These are phyloP conservation scores for Orientallactaga sibirica DNA, from an alignment of 2,797 vertebrate genomes.

Conservation along the genomic window DNA sequence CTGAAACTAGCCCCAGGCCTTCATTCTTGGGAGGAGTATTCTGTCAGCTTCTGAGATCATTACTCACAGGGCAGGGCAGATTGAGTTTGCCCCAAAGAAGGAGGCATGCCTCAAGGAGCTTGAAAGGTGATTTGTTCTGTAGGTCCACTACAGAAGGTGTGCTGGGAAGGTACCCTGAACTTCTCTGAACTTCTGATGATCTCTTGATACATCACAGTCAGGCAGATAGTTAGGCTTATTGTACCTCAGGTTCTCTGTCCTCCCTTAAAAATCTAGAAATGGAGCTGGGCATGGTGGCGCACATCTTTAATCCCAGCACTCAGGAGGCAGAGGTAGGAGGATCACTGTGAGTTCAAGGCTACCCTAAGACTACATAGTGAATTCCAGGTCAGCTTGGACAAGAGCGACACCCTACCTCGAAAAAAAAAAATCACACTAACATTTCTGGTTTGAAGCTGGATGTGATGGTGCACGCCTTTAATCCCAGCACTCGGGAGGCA, in stretches of 20 bases:
- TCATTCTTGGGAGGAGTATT: neutral
- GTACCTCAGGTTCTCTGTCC: neutral
- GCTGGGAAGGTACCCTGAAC: neutral
- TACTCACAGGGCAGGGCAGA: neutral
- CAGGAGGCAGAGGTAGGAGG: no score
- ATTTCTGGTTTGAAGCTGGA: no score
- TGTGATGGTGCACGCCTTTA: no score
- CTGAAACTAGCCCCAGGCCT: slow-evolving; percentile 3
- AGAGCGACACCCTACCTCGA: no score
- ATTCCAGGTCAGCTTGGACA: no score
- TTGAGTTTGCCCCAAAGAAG: slow-evolving; percentile 37
- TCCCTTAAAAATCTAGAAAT: slow-evolving; percentile 9
- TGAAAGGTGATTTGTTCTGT: neutral
- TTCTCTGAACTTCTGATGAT: neutral
- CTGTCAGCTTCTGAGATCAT: neutral
- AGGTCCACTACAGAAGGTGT: neutral
- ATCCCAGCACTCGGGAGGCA: no score
- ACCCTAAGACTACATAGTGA: no score
- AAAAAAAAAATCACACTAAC: no score
- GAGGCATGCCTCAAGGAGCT: neutral
- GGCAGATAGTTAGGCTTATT: neutral
- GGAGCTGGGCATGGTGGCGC: no score
- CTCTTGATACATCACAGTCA: neutral
- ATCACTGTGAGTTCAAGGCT: no score
- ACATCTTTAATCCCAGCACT: no score